Evolutionary conservation across 1,140 invertebrate species (phyloP), one percentile per base, ranked within the genome.

Genomic region (Sitophilus oryzae): DNA sequence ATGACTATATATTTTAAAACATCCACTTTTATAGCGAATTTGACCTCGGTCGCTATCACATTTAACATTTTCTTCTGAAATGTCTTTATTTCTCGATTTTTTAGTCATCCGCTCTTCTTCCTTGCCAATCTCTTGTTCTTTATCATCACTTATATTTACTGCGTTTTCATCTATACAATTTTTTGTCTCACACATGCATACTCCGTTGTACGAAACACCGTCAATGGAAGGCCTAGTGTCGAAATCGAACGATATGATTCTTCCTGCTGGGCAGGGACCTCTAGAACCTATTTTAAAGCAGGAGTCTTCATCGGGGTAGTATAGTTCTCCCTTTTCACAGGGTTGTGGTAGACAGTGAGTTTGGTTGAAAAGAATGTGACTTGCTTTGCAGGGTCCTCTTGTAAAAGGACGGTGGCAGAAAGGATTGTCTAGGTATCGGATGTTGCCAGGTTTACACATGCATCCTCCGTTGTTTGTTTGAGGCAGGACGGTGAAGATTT

Each of bases 161-260:
- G 23, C 11, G 25, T 30, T 30, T 30, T 30, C 25, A 16, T 52
- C 41, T 2, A 47, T 6, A 46, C 64, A 69, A 38, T 64, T 56
- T 18, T 63, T 60, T 54, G 71, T 73, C 20, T 68, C 78, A 61
- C 87, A 89, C 2, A 81, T 83, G 57, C 88, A 91, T 3, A 86
- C 77, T 0, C 87, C 88, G 49, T 87, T 86, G 63, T 88, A 89
- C n/a, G 86, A 85, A 15, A 89, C 77, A 0, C 87, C 88, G 59
- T 89, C 85, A 0, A 88, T 59, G 0, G 85, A 86, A 0, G 85
- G 85, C 11, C 84, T 71, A 0, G 83, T 81, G 1, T 80, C 82
- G 59, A 88, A 85, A 72, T 90, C 87, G 63, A 86, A 89, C 0
- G 87, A 77, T 1, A 91, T 82, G 3, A 88, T 76, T 62, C 87